These are phyloP conservation scores for Hylyphantes graminicola DNA, from an alignment of 1,140 invertebrate species.

Conservation along the genomic window DNA sequence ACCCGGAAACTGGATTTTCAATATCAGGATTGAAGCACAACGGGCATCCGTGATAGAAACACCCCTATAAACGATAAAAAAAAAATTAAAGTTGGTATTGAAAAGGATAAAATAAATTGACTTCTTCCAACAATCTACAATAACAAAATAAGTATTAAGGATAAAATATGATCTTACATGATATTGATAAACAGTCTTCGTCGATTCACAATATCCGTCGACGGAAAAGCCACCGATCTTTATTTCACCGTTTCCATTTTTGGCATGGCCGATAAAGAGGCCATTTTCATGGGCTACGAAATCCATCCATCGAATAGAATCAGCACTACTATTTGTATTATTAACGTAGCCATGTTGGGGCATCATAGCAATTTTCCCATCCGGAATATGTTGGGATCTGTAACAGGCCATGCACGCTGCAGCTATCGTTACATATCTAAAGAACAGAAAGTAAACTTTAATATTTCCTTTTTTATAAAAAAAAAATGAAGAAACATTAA, in stretches of 20 bases:
- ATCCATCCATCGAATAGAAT: constrained; percentile 24
- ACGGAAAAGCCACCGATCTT: neutral
- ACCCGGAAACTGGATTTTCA: neutral
- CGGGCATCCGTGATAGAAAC: neutral
- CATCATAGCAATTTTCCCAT: neutral
- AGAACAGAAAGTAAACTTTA: constrained; percentile 22
- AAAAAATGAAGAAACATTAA: too few species aligned
- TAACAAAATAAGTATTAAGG: too few species aligned
- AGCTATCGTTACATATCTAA: neutral
- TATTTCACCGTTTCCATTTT: constrained; percentile 3
- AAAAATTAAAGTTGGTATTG: too few species aligned
- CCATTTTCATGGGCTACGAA: constrained; percentile 23
- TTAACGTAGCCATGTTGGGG: neutral
- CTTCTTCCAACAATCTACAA: neutral
- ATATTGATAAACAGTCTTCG: constrained; percentile 1
- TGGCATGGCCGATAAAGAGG: constrained; percentile 16
- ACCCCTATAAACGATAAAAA: neutral
- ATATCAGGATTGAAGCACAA: neutral
- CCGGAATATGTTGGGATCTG: neutral
- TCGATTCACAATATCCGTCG: constrained; percentile 7
- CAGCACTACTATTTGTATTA: neutral
- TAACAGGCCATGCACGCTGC: neutral
- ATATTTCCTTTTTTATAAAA: too few species aligned
- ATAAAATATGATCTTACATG: neutral
- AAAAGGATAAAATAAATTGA: too few species aligned